Evolutionary conservation across 2,888 invertebrate species (phyloP).

Genomic region (Archips xylosteana): DNA sequence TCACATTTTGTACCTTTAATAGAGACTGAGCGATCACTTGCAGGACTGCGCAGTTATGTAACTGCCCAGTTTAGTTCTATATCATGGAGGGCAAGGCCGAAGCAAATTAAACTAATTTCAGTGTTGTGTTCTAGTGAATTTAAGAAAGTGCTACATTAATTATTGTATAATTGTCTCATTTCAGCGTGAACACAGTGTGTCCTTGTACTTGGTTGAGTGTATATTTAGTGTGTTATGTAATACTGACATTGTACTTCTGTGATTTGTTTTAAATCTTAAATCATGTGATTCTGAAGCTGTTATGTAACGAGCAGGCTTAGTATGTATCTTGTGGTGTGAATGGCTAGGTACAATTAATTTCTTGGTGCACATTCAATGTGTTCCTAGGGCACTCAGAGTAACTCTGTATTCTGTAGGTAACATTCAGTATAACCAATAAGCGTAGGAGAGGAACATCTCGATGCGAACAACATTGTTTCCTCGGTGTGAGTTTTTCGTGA

Average conservation of each 20-base stretch:
- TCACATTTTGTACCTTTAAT: constrained; percentile 50
- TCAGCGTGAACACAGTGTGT: constrained; percentile 46
- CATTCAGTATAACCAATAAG: constrained; percentile 35
- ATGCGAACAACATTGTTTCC: constrained; percentile 48
- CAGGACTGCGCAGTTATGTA: constrained; percentile 70
- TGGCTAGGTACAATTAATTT: constrained; percentile 56
- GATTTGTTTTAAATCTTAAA: constrained; percentile 59
- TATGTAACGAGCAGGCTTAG: constrained; percentile 70
- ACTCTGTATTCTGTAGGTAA: constrained; percentile 33
- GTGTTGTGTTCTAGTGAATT: constrained; percentile 44
- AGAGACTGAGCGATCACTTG: constrained; percentile 52
- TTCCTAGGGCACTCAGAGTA: constrained; percentile 47
- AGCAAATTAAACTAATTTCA: constrained; percentile 33
- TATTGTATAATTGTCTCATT: constrained; percentile 10
- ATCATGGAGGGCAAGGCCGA: constrained; percentile 68
- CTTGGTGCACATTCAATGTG: constrained; percentile 62
- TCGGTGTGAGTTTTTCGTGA: constrained; percentile 75
- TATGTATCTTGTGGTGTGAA: constrained; percentile 62
- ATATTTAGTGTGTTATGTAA: constrained; percentile 54
- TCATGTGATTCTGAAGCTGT: constrained; percentile 74
- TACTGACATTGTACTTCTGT: constrained; percentile 60
- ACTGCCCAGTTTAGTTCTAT: constrained; percentile 61
- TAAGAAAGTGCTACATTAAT: constrained; percentile 27
- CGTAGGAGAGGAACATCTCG: constrained; percentile 23
- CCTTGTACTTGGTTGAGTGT: constrained; percentile 60